phyloP scores from a whole-genome alignment of 1,140 invertebrate species.

The Penaeus chinensis region DNA sequence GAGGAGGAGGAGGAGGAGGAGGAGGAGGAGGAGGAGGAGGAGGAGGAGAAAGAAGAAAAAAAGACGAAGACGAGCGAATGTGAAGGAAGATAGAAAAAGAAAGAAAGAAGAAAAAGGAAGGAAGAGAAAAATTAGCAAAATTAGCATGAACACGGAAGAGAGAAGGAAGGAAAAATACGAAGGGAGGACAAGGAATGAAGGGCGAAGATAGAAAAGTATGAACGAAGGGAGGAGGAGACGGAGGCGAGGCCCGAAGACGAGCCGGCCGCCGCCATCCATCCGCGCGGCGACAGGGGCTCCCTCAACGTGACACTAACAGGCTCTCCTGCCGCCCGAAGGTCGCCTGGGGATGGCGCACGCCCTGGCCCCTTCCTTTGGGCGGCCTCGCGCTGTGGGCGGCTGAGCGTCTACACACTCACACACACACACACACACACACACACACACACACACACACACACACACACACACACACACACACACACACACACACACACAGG shows the following conservation, averaged over 20 bases:
- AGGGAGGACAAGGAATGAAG: not conserved
- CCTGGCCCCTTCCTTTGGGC: too few relatives aligned
- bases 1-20: too few relatives aligned
- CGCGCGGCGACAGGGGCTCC: too few relatives aligned
- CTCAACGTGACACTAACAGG: too few relatives aligned
- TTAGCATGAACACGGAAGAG: not conserved
- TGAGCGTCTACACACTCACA: not conserved
- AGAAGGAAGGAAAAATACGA: not conserved
- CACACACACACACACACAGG: not conserved
- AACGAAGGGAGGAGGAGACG: not conserved
- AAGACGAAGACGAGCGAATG: too few relatives aligned
- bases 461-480: conserved; percentile 3
- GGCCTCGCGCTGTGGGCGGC: not conserved
- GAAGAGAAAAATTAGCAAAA: not conserved
- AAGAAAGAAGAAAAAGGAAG: not conserved
- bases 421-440: conserved; percentile 13
- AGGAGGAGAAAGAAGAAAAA: too few relatives aligned
- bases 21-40: too few relatives aligned
- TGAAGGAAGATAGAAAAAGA: not conserved
- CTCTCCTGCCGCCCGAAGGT: too few relatives aligned
- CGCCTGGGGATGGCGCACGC: too few relatives aligned
- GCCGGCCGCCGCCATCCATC: too few relatives aligned
- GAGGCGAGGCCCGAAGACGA: not conserved
- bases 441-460: conserved; percentile 13
- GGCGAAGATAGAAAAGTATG: not conserved